Percentiles rank a stretch among this genome's conserved stretches.
phyloP scores from a whole-genome alignment of 53 echinoderm and acorn worm species.

The Arbacia lixula region DNA sequence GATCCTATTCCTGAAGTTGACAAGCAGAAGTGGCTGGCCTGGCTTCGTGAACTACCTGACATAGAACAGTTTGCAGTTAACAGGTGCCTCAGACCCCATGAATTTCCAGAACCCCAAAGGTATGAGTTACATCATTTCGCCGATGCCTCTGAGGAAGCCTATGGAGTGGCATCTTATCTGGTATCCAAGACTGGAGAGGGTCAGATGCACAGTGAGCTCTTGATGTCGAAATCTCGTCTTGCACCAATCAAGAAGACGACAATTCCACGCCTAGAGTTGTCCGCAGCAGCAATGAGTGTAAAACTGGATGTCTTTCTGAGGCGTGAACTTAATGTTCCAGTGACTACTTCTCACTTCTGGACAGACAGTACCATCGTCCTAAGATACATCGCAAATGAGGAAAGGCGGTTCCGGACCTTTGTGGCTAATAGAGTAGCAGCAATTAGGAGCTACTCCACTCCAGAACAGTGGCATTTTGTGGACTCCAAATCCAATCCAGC shows the following conservation, averaged over 20 bases:
- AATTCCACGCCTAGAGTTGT: slow-evolving; percentile 61
- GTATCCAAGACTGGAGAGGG: slow-evolving; percentile 32
- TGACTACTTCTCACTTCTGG: slow-evolving; percentile 42
- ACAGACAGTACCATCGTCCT: slow-evolving; percentile 65
- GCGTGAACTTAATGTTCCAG: slow-evolving; percentile 53
- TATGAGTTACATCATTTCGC: slow-evolving; percentile 69
- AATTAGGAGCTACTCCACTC: slow-evolving; percentile 42
- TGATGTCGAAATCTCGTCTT: slow-evolving; percentile 34
- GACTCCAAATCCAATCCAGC: slow-evolving; percentile 71
- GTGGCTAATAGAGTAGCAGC: slow-evolving; percentile 65
- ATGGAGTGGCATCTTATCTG: slow-evolving; percentile 63
- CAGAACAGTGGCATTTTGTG: slow-evolving; percentile 63
- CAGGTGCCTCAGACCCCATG: slow-evolving; percentile 62
- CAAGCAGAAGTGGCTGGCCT: slow-evolving; percentile 29
- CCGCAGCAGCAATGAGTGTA: slow-evolving; percentile 56
- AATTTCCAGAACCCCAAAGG: slow-evolving; percentile 9
- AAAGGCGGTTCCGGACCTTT: slow-evolving; percentile 64
- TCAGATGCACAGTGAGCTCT: slow-evolving; percentile 28
- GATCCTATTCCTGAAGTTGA: too few species aligned
- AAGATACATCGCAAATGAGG: slow-evolving; percentile 49
- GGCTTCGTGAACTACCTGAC: slow-evolving; percentile 59
- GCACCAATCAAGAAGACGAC: slow-evolving; percentile 40
- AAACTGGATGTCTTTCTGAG: slow-evolving; percentile 44
- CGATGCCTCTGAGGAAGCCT: slow-evolving; percentile 69
- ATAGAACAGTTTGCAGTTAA: slow-evolving; percentile 60